Evolutionary conservation across 2,113 vertebrate species (phyloP), one percentile per base, ranked within the genome.

Genomic region (Sitta europaea): DNA sequence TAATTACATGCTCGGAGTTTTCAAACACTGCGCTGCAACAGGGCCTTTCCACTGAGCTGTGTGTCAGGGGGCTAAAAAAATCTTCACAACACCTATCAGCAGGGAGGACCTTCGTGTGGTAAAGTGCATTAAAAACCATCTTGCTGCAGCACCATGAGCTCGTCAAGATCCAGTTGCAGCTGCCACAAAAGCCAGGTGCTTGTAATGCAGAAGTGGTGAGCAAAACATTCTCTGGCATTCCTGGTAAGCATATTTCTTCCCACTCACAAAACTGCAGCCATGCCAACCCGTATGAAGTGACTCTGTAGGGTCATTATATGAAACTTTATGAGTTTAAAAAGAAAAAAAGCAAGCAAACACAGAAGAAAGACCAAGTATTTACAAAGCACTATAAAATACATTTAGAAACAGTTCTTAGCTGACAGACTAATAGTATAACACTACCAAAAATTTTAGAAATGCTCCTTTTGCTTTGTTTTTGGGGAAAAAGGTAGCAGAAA

Each of bases 301-400:
- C 54, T 89, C 68, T 61, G 21, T 50, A 40, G 35, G 65, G 87
- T 36, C 42, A 62, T 65, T 91, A 24, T 25, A 50, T 28, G 47
- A 77, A 93, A 78, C 29, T 55, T 24, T 20, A n/a, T 3, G 43
- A 86, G 18, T 66, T 55, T 10, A 4, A 33, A 33, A 48, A 63
- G 10, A 19, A 66, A 35, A 51, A 83, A 79, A 7, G 4, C 45
- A 75, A 66, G 45, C 58, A 96, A 94, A 83, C 58, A 86, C 9
- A 82, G 25, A 73, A 79, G 68, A 87, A 90, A 86, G 36, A 51
- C 77, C 74, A 94, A 94, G 48, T 82, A 88, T 88, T 91, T 88
- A 73, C 62, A 79, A 76, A 96, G 38, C 35, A 36, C 57, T 86
- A 83, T 23, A 59, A 91, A 77, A 43, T 43, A 16, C 12, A 15